Evolutionary conservation across 2,888 invertebrate genomes (phyloP), one percentile per base, ranked within the genome.

Genomic region (Phorcus lineatus): DNA sequence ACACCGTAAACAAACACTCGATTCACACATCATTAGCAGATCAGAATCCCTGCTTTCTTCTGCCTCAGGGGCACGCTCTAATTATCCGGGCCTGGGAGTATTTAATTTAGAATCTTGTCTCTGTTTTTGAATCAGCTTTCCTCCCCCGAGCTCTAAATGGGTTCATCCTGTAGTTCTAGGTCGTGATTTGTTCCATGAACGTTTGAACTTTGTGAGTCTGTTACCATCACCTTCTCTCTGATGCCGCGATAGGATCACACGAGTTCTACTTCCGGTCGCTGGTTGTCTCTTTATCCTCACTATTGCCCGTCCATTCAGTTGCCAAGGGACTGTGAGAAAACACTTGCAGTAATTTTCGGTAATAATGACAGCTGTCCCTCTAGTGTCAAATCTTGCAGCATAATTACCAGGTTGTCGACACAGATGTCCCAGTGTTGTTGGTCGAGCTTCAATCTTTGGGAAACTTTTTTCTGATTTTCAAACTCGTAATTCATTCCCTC

Each of bases 311-410:
- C 70, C 70, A 70, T 70, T 70, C 70, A 70, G 16, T 47, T 47
- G 31, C 17, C 19, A 17, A 36, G 70, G 28, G 36, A 70, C 62
- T 24, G 28, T 28, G 24, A 31, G 28, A 31, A 70, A 31, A 70
- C 70, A 31, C 40, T n/a, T 13, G 31, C 70, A n/a, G 36, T 70
- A 70, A 70, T 70, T 70, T 17, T 31, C 70, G 2, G 70, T 70
- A 70, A 36, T 70, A 70, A 70, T 40, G 70, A 70, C 70, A 70
- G 70, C 31, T 70, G 70, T 70, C 70, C 36, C 40, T 40, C 70
- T 40, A 36, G 40, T 19, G 70, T 40, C 70, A 19, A 70, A 19
- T 47, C 47, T 47, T 47, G 47, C 47, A 47, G 47, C 47, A 47
- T 47, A 47, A 47, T 47, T 47, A 11, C 13, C 47, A 47, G 47